phyloP scores from a whole-genome alignment of 2,797 vertebrate species.

The Eutrigla gurnardus region DNA sequence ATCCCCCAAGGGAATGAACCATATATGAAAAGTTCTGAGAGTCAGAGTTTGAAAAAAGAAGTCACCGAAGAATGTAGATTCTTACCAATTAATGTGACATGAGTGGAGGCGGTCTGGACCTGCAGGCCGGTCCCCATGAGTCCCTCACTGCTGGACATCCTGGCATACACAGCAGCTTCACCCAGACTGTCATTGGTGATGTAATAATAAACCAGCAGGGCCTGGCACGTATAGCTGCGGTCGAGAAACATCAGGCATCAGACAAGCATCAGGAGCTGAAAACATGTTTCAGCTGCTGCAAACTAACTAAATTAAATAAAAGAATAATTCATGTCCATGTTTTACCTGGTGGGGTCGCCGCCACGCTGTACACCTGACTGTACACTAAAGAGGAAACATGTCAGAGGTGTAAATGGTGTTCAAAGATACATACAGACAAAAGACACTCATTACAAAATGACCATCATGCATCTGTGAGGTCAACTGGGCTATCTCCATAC shows the following conservation, averaged over 20 bases:
- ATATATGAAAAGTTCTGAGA: background rate
- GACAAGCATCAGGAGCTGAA: background rate
- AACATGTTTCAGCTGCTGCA: too few relatives aligned
- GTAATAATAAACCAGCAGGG: constrained; percentile 87
- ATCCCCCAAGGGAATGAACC: background rate
- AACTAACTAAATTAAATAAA: too few relatives aligned
- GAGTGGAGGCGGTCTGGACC: constrained; percentile 44
- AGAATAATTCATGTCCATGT: background rate
- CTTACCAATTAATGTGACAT: constrained; percentile 84
- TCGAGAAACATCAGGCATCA: background rate
- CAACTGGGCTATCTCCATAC: background rate
- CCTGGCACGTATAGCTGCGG: constrained; percentile 85
- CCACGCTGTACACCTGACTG: constrained; percentile 12
- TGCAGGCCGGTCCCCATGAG: constrained; percentile 74
- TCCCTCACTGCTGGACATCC: constrained; percentile 73
- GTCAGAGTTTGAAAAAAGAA: too few relatives aligned
- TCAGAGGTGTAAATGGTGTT: background rate
- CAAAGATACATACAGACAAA: too few relatives aligned
- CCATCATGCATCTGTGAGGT: background rate
- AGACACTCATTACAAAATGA: background rate
- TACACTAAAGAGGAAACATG: constrained; percentile 48
- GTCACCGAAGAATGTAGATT: background rate
- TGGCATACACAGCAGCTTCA: constrained; percentile 80
- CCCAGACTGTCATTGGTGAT: constrained; percentile 84
- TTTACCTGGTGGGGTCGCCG: constrained; percentile 50